Conservation (phyloP, 2,113 vertebrate species). For the Nesogale talazaci region DNA sequence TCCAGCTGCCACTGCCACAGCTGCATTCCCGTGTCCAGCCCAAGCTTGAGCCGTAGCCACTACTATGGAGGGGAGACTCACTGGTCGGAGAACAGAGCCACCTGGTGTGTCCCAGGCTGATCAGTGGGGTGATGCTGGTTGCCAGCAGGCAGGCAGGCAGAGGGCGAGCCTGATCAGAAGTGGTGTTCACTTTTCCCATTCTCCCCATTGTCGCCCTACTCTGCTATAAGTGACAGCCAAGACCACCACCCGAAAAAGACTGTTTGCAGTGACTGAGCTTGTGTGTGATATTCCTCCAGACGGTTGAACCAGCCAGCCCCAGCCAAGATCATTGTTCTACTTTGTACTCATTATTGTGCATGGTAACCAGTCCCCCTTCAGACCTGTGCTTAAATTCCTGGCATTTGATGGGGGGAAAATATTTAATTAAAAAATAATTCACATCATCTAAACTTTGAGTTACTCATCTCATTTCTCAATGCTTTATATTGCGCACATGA, state of each 20-base stretch:
- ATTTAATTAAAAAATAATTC: slow-evolving; percentile 60
- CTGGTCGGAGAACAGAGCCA: background rate
- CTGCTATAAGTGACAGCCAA: slow-evolving; percentile 29
- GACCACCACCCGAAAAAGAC: slow-evolving; percentile 23
- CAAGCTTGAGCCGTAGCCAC: slow-evolving; percentile 37
- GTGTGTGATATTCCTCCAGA: slow-evolving; percentile 56
- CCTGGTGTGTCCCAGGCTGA: background rate
- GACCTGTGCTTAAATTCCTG: slow-evolving; percentile 75
- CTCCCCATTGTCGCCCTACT: background rate
- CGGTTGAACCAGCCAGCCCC: slow-evolving; percentile 36
- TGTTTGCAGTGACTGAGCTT: slow-evolving; percentile 55
- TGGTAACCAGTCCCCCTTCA: slow-evolving; percentile 61
- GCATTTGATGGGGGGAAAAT: slow-evolving; percentile 69
- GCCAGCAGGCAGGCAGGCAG: background rate
- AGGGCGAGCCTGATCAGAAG: slow-evolving; percentile 2
- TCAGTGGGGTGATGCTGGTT: background rate
- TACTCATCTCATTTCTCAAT: slow-evolving; percentile 50
- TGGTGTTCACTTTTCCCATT: too few species aligned
- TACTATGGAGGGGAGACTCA: slow-evolving; percentile 32
- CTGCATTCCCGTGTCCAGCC: slow-evolving; percentile 48
- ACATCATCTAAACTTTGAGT: background rate
- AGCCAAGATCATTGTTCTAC: slow-evolving; percentile 65
- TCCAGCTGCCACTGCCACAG: slow-evolving; percentile 72
- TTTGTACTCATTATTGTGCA: slow-evolving; percentile 58
- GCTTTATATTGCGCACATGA: slow-evolving; percentile 42